phyloP scores from a whole-genome alignment of 2,888 invertebrate genomes.

The Melikaiella ostensackeni region DNA sequence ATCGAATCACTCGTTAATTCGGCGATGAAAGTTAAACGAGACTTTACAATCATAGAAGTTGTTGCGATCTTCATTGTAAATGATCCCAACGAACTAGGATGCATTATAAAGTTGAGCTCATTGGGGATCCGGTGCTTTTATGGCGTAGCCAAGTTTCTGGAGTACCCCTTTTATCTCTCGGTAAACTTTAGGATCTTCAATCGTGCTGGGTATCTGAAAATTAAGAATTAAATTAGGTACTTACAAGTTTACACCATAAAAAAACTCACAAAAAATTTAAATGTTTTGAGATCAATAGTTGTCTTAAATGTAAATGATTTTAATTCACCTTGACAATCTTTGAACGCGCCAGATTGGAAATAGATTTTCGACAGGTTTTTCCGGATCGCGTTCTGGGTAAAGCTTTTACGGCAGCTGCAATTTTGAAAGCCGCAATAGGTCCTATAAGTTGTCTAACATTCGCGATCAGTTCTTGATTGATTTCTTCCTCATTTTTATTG shows the following conservation, averaged over 20 bases:
- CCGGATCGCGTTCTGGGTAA: conserved; percentile 94
- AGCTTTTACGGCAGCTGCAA: conserved; percentile 87
- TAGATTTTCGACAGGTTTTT: conserved; percentile 88
- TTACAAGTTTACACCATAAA: background rate
- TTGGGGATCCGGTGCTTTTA: conserved; percentile 84
- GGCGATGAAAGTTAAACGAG: background rate
- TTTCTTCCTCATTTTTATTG: conserved; percentile 78
- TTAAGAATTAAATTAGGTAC: background rate
- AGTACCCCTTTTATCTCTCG: conserved; percentile 86
- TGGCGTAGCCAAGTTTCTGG: conserved; percentile 87
- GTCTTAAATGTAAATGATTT: conserved; percentile 46
- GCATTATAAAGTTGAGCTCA: conserved; percentile 33
- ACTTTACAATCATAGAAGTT: background rate
- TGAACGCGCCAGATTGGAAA: conserved; percentile 90
- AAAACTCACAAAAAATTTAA: too few species aligned
- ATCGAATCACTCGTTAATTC: background rate
- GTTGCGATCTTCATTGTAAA: background rate
- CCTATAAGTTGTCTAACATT: conserved; percentile 85
- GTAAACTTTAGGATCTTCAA: conserved; percentile 92
- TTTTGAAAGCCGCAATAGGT: conserved; percentile 92
- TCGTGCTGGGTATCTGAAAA: conserved; percentile 86
- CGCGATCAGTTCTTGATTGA: conserved; percentile 80
- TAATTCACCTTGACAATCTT: conserved; percentile 85
- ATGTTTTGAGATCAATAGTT: background rate
- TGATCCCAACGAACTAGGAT: background rate